These are phyloP conservation scores for Dreissena rostriformis DNA, from an alignment of 1,140 invertebrate genomes.

Conservation along the genomic window DNA sequence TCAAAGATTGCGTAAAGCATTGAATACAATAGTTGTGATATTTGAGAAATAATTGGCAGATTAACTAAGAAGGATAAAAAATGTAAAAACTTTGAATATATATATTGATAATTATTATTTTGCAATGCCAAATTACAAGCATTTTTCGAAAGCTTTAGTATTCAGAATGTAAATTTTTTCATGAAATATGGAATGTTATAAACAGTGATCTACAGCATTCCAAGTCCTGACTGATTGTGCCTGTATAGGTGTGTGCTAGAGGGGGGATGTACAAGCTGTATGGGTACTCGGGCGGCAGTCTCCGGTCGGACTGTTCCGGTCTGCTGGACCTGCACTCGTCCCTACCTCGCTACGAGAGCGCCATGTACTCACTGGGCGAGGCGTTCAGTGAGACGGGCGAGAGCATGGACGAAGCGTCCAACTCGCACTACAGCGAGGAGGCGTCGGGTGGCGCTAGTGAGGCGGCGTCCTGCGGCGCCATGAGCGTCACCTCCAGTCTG, in stretches of 20 bases:
- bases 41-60: too few relatives aligned
- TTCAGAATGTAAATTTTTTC: too few relatives aligned
- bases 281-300: constrained; percentile 41
- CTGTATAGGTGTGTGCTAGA: neutral
- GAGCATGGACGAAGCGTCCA: constrained; percentile 49
- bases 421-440: constrained; percentile 50
- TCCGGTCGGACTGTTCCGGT: constrained; percentile 44
- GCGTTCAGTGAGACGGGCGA: constrained; percentile 49
- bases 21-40: too few relatives aligned
- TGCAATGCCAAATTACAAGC: too few relatives aligned
- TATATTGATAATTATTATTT: too few relatives aligned
- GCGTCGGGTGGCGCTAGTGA: neutral
- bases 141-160: too few relatives aligned
- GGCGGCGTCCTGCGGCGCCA: constrained; percentile 22
- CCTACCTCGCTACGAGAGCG: constrained; percentile 33
- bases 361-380: constrained; percentile 32
- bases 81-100: too few relatives aligned
- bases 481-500: constrained; percentile 48
- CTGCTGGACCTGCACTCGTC: constrained; percentile 38
- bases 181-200: too few relatives aligned
- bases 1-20: too few relatives aligned
- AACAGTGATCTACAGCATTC: too few relatives aligned
- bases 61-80: too few relatives aligned
- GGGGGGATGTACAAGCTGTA: constrained; percentile 44
- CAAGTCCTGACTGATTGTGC: too few relatives aligned